A percentile compares a stretch with the other conserved stretches of the same genome.
These are phyloP conservation scores for Zaprionus kolodkinae DNA, from an alignment of 1,140 invertebrate species.

Conservation along the genomic window DNA sequence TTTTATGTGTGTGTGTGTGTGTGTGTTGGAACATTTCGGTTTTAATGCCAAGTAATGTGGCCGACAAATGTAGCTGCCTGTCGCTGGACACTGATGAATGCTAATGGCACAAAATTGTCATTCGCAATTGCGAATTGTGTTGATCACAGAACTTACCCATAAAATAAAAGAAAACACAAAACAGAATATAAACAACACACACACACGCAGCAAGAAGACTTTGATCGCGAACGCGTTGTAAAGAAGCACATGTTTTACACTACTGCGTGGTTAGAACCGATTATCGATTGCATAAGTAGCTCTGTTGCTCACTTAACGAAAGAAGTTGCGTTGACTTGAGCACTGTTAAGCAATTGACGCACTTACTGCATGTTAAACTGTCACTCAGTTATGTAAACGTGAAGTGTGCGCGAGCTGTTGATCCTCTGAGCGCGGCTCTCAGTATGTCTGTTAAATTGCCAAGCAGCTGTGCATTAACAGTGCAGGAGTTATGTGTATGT, in stretches of 20 bases:
- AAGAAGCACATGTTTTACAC: not conserved
- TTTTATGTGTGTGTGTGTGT: constrained; percentile 29
- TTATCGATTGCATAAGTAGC: not conserved
- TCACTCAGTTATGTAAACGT: not conserved
- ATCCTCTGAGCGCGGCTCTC: not conserved
- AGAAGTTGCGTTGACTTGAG: not conserved
- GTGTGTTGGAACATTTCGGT: constrained; percentile 2
- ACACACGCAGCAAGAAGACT: not conserved
- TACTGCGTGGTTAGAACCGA: too few relatives aligned
- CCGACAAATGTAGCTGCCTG: constrained; percentile 38
- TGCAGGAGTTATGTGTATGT: not conserved
- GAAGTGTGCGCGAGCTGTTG: not conserved
- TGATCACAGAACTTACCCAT: constrained; percentile 8
- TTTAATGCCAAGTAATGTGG: constrained; percentile 56
- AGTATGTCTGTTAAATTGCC: too few relatives aligned
- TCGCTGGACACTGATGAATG: constrained; percentile 34
- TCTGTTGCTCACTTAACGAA: not conserved
- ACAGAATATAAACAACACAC: not conserved
- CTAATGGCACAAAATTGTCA: constrained; percentile 23
- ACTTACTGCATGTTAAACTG: not conserved
- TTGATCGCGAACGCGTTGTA: not conserved
- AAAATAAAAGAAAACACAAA: not conserved
- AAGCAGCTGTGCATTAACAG: not conserved
- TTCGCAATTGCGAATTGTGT: constrained; percentile 24
- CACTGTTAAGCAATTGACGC: not conserved